Base-by-base conservation (phyloP, 2,888 invertebrate species). In the Sialis lutaria region DNA sequence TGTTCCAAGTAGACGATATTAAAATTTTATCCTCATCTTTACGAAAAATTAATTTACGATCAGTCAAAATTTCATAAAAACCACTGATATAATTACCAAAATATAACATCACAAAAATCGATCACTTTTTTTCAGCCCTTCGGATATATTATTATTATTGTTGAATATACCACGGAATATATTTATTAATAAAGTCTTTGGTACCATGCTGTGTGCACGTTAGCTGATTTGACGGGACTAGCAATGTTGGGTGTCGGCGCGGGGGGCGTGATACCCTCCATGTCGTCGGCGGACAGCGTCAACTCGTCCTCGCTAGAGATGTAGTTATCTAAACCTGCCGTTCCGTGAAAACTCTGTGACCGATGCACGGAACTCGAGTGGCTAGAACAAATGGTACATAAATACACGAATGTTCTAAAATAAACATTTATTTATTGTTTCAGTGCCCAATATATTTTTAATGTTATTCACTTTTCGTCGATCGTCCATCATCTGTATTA, bases 311-410 rank as follows among this genome's bases (percentile, higher is more conserved):
- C 65, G 32, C 60, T 61, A 53, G 60, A 61, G 43, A 61, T 57
- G 44, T 62, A 54, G 48, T 64, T 64, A 53, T 62, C 65, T 48
- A 64, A 53, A 42, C 64, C 65, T 51, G 64, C 67, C 47, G 67
- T 67, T 46, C 67, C 67, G 53, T 67, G 65, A 55, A 67, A 67
- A 57, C 65, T 66, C 63, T 65, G 65, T 46, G 65, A 66, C 49
- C 67, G 60, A 53, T 65, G 65, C 31, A 65, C 65, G 42, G 65
- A 66, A 51, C 65, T 63, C 39, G 64, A 64, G 56, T 64, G 65
- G 33, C 65, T 64, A 40, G 12, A 9, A 37, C 13, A 40, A 40
- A 35, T 35, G 10, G 35, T 35, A 35, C 3, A 6, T 13, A 40
- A 22, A 22, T 22, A 40, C 40, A 13, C 40, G 2, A 13, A n/a